Conservation (phyloP, 1,140 invertebrate genomes). For the Calliphora vicina region DNA sequence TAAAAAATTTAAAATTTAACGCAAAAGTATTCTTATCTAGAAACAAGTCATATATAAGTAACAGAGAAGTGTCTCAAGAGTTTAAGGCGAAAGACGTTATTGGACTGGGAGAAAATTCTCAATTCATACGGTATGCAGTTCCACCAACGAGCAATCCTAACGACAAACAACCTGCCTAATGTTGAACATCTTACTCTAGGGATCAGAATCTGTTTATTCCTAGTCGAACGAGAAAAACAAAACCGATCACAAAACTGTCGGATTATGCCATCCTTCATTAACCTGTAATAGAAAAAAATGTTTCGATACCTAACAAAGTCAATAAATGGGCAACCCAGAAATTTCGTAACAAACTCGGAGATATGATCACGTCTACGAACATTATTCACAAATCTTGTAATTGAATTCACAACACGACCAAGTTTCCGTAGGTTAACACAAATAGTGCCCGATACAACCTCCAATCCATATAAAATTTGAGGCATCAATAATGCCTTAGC, state of each 20-base stretch:
- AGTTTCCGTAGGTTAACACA: not conserved
- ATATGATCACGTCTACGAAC: not conserved
- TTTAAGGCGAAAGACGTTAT: too few species aligned
- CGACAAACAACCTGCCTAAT: not conserved
- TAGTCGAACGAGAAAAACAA: not conserved
- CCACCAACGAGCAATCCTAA: not conserved
- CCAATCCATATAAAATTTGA: too few species aligned
- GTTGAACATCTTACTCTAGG: not conserved
- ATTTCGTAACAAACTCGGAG: not conserved
- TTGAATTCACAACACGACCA: not conserved
- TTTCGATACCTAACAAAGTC: not conserved
- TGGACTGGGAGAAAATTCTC: not conserved
- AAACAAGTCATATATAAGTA: too few species aligned
- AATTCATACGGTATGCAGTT: not conserved
- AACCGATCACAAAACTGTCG: too few species aligned
- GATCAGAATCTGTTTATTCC: not conserved
- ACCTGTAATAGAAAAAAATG: not conserved
- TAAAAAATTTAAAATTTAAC: too few species aligned
- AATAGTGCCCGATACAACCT: too few species aligned
- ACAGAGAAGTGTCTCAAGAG: too few species aligned
- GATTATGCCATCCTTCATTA: not conserved
- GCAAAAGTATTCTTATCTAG: too few species aligned
- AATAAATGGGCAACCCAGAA: not conserved
- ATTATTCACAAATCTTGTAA: not conserved
- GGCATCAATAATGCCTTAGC: not conserved